A percentile compares a stretch with the other conserved stretches of the same genome.
Conservation (phyloP, 2,113 vertebrate species). For the Pyrgilauda ruficollis region DNA sequence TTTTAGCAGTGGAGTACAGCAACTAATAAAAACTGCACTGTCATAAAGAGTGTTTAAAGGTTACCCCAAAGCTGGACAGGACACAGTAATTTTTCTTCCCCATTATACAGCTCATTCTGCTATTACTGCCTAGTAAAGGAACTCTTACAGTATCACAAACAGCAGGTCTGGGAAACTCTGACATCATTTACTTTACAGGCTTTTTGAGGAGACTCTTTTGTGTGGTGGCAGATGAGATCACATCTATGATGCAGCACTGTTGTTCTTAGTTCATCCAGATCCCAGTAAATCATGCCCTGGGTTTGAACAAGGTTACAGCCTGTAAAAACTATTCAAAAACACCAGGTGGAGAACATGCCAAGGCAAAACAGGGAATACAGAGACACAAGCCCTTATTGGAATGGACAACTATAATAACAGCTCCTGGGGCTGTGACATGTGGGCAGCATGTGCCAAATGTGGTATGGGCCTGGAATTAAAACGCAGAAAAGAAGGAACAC, state of each 20-base stretch:
- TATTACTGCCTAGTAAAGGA: not conserved
- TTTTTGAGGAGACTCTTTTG: not conserved
- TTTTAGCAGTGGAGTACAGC: not conserved
- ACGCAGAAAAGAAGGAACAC: not conserved
- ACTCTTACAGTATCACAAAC: not conserved
- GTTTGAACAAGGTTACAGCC: not conserved
- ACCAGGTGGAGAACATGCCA: not conserved
- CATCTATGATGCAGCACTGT: not conserved
- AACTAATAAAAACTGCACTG: not conserved
- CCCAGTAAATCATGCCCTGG: not conserved
- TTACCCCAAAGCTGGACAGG: not conserved
- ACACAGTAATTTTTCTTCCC: not conserved
- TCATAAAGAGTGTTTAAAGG: not conserved
- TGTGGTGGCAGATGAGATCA: not conserved
- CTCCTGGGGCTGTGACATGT: not conserved
- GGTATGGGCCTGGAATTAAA: not conserved
- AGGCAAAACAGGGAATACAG: not conserved
- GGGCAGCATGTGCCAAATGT: not conserved
- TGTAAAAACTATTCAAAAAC: not conserved
- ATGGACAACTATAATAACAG: not conserved
- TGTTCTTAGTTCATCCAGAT: not conserved
- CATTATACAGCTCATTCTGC: not conserved
- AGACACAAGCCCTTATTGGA: not conserved
- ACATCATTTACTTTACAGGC: not conserved
- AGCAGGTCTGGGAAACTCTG: not conserved